These are phyloP conservation scores for Tetragonula clypearis DNA, from an alignment of 1,140 invertebrate species.

Conservation along the genomic window DNA sequence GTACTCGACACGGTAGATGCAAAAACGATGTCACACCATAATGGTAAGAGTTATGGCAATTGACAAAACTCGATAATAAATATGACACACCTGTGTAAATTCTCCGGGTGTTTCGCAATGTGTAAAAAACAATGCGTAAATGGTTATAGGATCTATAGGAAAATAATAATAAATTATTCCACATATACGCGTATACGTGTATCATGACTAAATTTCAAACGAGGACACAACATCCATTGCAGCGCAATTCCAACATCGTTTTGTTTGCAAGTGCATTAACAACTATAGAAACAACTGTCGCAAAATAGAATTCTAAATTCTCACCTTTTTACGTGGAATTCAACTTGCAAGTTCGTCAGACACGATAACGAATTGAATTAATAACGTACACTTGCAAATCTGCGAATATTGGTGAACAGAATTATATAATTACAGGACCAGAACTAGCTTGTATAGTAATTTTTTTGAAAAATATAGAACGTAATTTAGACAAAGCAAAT, in stretches of 20 bases:
- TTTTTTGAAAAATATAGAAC: not conserved
- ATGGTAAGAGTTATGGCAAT: conserved; percentile 43
- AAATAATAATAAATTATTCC: conserved; percentile 22
- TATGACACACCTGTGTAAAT: conserved; percentile 59
- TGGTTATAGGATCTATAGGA: not conserved
- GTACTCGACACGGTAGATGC: conserved; percentile 34
- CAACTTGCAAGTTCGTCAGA: not conserved
- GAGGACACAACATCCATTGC: not conserved
- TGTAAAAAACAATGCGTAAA: conserved; percentile 35
- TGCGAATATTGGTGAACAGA: not conserved
- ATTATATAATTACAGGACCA: not conserved
- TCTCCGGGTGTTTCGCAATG: conserved; percentile 43
- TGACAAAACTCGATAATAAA: conserved; percentile 46
- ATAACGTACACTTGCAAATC: too few relatives aligned
- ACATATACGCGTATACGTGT: not conserved
- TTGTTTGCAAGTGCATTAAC: not conserved
- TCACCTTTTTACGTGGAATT: not conserved
- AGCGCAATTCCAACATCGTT: not conserved
- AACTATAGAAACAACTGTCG: not conserved
- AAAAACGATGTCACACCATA: conserved; percentile 45
- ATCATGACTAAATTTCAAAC: conserved; percentile 10
- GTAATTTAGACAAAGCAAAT: not conserved
- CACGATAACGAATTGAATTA: not conserved
- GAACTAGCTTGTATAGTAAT: not conserved
- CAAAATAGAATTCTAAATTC: not conserved